Percentiles rank a stretch among this genome's conserved stretches.
phyloP scores from a whole-genome alignment of 2,113 vertebrate species.

The Halichoeres trimaculatus region DNA sequence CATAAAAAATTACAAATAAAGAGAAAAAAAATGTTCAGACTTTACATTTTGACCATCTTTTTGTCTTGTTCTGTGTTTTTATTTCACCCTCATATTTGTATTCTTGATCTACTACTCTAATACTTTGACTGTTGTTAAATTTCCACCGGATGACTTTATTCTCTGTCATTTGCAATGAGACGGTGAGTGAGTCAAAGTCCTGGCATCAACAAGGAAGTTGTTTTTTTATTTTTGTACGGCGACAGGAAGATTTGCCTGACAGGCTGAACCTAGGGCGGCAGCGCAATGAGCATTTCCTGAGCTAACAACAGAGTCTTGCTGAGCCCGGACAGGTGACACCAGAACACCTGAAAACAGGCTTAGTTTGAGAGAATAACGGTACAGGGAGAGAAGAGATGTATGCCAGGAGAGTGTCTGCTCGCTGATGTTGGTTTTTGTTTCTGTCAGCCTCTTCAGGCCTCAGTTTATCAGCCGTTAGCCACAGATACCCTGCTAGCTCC shows the following conservation, averaged over 20 bases:
- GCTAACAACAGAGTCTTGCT: constrained; percentile 47
- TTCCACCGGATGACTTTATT: too few species aligned
- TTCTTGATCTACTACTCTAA: too few species aligned
- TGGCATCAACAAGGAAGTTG: too few species aligned
- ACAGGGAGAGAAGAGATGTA: not conserved
- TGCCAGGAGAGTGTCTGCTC: not conserved
- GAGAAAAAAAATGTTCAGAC: too few species aligned
- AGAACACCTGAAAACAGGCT: not conserved
- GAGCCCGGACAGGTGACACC: constrained; percentile 42
- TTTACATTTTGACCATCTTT: too few species aligned
- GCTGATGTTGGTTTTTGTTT: constrained; percentile 2
- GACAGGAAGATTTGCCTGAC: constrained; percentile 25
- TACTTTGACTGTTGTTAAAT: too few species aligned
- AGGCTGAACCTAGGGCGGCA: not conserved
- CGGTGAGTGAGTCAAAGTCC: too few species aligned
- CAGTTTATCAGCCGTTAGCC: not conserved
- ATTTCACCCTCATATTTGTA: too few species aligned
- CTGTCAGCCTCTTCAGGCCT: not conserved
- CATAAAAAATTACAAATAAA: too few species aligned
- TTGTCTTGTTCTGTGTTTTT: too few species aligned
- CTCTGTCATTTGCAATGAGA: too few species aligned
- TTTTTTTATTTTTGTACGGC: not conserved
- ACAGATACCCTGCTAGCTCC: constrained; percentile 26
- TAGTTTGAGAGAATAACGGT: not conserved
- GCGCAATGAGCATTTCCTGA: rapidly evolving